These are phyloP conservation scores for Fragum whitleyi DNA, from an alignment of 2,888 invertebrate species.

Conservation along the genomic window DNA sequence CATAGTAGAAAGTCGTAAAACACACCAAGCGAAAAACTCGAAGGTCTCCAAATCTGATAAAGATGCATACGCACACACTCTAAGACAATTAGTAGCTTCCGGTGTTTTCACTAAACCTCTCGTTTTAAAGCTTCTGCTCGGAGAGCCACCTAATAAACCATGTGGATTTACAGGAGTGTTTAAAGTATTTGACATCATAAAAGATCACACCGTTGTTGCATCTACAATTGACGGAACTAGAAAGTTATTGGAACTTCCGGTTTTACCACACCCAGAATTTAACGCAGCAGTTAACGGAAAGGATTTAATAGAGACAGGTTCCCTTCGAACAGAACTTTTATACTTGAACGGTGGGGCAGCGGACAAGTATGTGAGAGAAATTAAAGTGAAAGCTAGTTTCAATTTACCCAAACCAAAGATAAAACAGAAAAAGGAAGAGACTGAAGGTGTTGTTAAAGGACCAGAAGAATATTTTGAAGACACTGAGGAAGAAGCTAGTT, in stretches of 20 bases:
- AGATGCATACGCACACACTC: constrained; percentile 63
- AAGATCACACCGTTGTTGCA: constrained; percentile 74
- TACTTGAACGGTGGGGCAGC: constrained; percentile 62
- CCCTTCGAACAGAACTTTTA: constrained; percentile 52
- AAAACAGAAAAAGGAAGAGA: background rate
- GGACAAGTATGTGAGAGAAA: constrained; percentile 68
- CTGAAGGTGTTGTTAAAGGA: background rate
- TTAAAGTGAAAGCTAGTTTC: constrained; percentile 72
- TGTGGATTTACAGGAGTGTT: constrained; percentile 74
- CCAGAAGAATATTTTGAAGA: background rate
- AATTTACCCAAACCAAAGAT: constrained; percentile 31
- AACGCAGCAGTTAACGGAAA: constrained; percentile 67
- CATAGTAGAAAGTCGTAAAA: constrained; percentile 67
- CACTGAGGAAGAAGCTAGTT: constrained; percentile 7
- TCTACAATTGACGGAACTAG: constrained; percentile 68
- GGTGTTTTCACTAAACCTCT: constrained; percentile 67
- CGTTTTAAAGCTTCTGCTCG: constrained; percentile 68
- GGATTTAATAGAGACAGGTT: constrained; percentile 60
- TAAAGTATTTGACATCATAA: constrained; percentile 71
- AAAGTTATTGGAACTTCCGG: constrained; percentile 74
- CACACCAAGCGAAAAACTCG: constrained; percentile 41
- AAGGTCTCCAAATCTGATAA: constrained; percentile 63
- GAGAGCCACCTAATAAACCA: constrained; percentile 71
- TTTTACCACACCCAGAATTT: constrained; percentile 72
- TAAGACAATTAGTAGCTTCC: constrained; percentile 64